phyloP scores from a whole-genome alignment of 2,888 invertebrate species.

The Sphinx pinastri region DNA sequence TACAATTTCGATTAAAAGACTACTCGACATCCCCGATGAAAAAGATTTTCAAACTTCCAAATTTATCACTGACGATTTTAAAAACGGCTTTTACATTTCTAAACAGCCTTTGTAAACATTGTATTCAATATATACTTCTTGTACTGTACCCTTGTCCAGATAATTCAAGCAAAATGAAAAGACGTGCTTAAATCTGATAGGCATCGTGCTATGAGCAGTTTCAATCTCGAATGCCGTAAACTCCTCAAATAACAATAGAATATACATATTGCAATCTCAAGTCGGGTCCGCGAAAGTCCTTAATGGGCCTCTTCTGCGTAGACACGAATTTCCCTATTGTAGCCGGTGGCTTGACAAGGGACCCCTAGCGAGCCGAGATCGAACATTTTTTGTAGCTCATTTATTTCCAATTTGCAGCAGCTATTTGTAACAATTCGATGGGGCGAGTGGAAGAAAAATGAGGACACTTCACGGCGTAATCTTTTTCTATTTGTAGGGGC shows the following conservation, averaged over 20 bases:
- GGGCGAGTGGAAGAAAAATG: conserved; percentile 43
- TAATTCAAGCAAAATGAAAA: background rate
- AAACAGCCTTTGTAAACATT: too few species aligned
- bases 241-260: conserved; percentile 49
- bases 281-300: conserved; percentile 39
- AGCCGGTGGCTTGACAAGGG: conserved; percentile 45
- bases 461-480: conserved; percentile 38
- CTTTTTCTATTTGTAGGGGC: conserved; percentile 29
- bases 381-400: conserved; percentile 60
- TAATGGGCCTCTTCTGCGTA: conserved; percentile 53
- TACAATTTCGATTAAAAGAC: too few species aligned
- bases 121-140: too few species aligned
- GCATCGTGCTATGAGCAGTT: conserved; percentile 26
- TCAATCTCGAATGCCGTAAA: conserved; percentile 36
- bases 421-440: conserved; percentile 58
- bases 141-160: too few species aligned
- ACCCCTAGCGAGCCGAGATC: conserved; percentile 40
- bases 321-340: conserved; percentile 56
- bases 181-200: conserved; percentile 31
- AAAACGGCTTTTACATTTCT: too few species aligned
- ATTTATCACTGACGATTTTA: too few species aligned
- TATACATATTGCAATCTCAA: conserved; percentile 49
- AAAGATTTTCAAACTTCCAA: too few species aligned
- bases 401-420: conserved; percentile 66
- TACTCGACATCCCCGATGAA: too few species aligned